Evolutionary conservation across 2,888 invertebrate species (phyloP), one percentile per base, ranked within the genome.

Genomic region (Arge pagana): DNA sequence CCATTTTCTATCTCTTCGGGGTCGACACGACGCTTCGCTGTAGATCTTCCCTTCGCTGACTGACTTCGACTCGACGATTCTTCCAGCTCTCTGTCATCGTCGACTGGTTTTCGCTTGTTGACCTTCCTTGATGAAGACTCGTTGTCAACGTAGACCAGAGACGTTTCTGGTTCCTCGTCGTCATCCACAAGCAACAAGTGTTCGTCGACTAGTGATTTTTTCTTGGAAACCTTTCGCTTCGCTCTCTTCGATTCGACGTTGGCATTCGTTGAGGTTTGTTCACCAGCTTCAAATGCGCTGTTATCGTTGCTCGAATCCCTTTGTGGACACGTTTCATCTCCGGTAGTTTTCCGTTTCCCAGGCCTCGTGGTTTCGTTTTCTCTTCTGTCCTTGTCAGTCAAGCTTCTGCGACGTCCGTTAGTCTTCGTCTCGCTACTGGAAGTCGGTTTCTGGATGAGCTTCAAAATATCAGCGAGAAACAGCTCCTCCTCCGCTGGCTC

Each of bases 401-500:
- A n/a, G n/a, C n/a, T n/a, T n/a, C n/a, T n/a, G n/a, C n/a, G n/a
- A n/a, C n/a, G n/a, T 4, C 33, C 24, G 10, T 21, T 45, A 4
- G 23, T 45, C 11, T 57, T 61, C n/a, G n/a, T n/a, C n/a, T n/a
- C n/a, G n/a, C n/a, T n/a, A n/a, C n/a, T n/a, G n/a, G n/a, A n/a
- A n/a, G n/a, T n/a, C 41, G 66, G 26, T 11, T 55, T 60, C 7
- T 70, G 62, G 15, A 70, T 69, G 19, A 71, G 54, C 43, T 67
- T 66, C 66, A 70, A 65, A 7, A 72, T 70, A 49, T 72, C 70
- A 0, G 64, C 64, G 1, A 72, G 51, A 21, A 61, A 61, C n/a
- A 64, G 45, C 37, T 70, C 67, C 57, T 51, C 23, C 3, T 70
- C 64, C 1, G 55, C 45, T 1, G 60, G 45, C 4, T 37, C 15